Percentiles rank a stretch among this genome's conserved stretches.
Evolutionary conservation across 2,888 invertebrate genomes (phyloP).

Genomic region (Bibio marci): DNA sequence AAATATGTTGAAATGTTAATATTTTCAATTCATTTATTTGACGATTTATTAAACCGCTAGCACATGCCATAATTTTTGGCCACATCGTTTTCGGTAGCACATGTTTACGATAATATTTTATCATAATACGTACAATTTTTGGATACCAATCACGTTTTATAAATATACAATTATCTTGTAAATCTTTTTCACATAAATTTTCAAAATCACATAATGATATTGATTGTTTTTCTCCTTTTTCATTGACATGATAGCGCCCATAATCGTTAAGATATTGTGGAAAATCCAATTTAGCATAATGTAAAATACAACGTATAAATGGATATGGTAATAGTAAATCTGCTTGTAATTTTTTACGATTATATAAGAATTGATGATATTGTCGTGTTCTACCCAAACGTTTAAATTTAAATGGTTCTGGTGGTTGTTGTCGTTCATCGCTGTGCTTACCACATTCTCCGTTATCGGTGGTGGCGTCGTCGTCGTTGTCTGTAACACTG

Average conservation of each 20-base stretch:
- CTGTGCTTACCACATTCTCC: too few species aligned
- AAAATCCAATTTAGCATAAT: constrained; percentile 23
- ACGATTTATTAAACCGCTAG: constrained; percentile 34
- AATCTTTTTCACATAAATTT: constrained; percentile 16
- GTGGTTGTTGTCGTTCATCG: too few species aligned
- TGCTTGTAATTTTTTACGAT: constrained; percentile 35
- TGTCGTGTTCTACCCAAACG: constrained; percentile 43
- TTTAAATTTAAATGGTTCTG: constrained; percentile 30
- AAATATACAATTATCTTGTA: constrained; percentile 24
- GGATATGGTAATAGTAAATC: constrained; percentile 43
- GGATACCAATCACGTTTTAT: constrained; percentile 30
- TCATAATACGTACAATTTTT: constrained; percentile 22
- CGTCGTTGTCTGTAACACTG: too few species aligned
- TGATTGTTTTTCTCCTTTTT: constrained; percentile 9
- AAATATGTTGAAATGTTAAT: constrained; percentile 44
- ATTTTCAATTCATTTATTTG: constrained; percentile 51
- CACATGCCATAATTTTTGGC: constrained; percentile 24
- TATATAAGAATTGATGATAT: constrained; percentile 38
- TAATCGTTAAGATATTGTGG: constrained; percentile 26
- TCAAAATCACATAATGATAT: constrained; percentile 15
- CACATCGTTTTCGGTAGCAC: constrained; percentile 16
- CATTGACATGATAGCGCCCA: constrained; percentile 11
- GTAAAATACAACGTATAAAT: constrained; percentile 35
- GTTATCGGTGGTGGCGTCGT: too few species aligned
- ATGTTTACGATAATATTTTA: constrained; percentile 20